Percentiles rank a stretch among this genome's conserved stretches.
These are phyloP conservation scores for Cheiracanthium punctorium DNA, from an alignment of 2,888 invertebrate species.

Conservation along the genomic window DNA sequence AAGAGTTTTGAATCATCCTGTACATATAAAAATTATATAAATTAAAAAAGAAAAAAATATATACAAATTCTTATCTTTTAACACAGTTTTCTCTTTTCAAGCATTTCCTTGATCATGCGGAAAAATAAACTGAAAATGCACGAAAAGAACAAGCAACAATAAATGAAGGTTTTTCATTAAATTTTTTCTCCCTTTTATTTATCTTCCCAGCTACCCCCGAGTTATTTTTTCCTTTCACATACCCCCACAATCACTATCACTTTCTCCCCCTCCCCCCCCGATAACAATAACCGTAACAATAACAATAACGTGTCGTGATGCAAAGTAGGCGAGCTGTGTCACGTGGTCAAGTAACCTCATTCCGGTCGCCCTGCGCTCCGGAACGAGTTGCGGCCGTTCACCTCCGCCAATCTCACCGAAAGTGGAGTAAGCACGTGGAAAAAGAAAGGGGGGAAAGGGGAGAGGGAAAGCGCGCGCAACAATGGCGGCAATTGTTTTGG, in stretches of 20 bases:
- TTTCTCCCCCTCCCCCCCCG: not conserved
- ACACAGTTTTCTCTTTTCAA: no score
- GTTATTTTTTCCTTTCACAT: not conserved
- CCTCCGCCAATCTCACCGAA: conserved; percentile 20
- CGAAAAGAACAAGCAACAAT: not conserved
- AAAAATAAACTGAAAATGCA: no score
- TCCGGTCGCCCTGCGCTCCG: conserved; percentile 22
- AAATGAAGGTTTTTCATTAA: not conserved
- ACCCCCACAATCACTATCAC: not conserved
- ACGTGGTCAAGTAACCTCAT: conserved; percentile 64
- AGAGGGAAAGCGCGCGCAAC: conserved; percentile 22
- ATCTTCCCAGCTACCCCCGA: not conserved
- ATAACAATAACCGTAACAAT: conserved; percentile 28
- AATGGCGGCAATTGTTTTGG: conserved; percentile 43
- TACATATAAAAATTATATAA: no score
- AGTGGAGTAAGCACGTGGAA: conserved; percentile 59
- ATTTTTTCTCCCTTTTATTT: not conserved
- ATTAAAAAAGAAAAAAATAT: no score
- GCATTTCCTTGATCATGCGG: no score
- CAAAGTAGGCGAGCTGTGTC: conserved; percentile 20
- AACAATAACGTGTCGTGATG: conserved; percentile 28
- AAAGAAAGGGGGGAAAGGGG: not conserved
- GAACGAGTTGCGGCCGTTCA: conserved; percentile 46
- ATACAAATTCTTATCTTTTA: no score
- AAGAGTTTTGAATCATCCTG: no score